Conservation (phyloP, 2,888 invertebrate species). For the Cylindroiulus punctatus region DNA sequence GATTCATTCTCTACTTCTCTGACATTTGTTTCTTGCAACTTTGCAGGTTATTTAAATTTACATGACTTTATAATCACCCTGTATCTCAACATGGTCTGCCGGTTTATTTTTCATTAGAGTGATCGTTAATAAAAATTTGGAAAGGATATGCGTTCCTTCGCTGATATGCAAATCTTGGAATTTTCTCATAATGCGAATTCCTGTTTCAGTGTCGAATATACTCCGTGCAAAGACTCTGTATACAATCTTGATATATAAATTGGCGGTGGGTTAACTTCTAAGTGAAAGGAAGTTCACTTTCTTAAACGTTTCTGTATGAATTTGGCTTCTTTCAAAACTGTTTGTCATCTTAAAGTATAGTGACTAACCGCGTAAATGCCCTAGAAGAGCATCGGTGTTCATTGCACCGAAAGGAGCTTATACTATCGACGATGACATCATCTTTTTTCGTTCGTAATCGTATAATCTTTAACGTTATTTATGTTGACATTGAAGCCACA, state of each 20-base stretch:
- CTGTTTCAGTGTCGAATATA: too few species aligned
- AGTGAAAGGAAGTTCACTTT: not conserved
- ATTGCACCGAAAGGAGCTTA: conserved; percentile 45
- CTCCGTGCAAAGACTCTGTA: not conserved
- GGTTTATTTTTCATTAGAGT: too few species aligned
- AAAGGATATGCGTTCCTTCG: too few species aligned
- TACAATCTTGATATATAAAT: not conserved
- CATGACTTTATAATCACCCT: too few species aligned
- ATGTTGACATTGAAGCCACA: conserved; percentile 45
- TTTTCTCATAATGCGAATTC: too few species aligned
- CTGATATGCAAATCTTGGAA: too few species aligned
- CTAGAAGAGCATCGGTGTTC: conserved; percentile 36
- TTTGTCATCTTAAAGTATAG: conserved; percentile 47
- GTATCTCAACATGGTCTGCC: too few species aligned
- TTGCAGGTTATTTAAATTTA: too few species aligned
- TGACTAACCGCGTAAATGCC: conserved; percentile 43
- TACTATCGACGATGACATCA: conserved; percentile 39
- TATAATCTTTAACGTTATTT: conserved; percentile 47
- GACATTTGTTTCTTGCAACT: too few species aligned
- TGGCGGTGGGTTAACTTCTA: not conserved
- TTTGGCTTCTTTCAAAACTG: conserved; percentile 8
- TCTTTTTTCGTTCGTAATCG: conserved; percentile 40
- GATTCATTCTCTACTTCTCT: too few species aligned
- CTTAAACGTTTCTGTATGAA: conserved; percentile 17
- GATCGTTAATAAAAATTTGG: too few species aligned